phyloP scores from a whole-genome alignment of 2,888 invertebrate species.

The Chrysolina americana region DNA sequence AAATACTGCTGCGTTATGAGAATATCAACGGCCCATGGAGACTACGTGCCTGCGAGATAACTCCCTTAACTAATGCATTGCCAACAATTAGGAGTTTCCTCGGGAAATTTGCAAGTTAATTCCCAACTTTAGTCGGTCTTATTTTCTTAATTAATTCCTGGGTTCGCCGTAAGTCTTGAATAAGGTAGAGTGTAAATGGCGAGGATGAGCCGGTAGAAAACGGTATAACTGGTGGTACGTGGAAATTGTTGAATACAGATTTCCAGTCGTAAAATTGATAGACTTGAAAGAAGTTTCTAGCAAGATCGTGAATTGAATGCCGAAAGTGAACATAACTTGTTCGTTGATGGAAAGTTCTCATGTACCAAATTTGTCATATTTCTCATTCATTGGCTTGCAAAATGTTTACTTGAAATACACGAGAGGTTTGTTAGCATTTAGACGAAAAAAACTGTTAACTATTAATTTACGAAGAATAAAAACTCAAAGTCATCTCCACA shows the following conservation, averaged over 20 bases:
- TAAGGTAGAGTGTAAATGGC: conserved; percentile 23
- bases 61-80: conserved; percentile 10
- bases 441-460: too few species aligned
- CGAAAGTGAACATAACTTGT: too few species aligned
- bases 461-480: too few species aligned
- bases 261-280: too few species aligned
- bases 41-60: conserved; percentile 8
- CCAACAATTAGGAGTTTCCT: conserved; percentile 35
- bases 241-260: neutral
- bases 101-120: conserved; percentile 40
- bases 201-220: neutral
- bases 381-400: too few species aligned
- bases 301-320: too few species aligned
- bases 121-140: conserved; percentile 32
- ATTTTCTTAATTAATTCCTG: conserved; percentile 34
- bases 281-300: too few species aligned
- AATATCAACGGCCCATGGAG: neutral
- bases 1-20: neutral
- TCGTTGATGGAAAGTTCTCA: too few species aligned
- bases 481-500: too few species aligned
- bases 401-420: too few species aligned
- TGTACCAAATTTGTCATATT: too few species aligned
- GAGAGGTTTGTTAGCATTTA: too few species aligned
- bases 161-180: conserved; percentile 34
- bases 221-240: neutral